Percentiles rank a stretch among this genome's conserved stretches.
These are phyloP conservation scores for Edolisoma coerulescens DNA, from an alignment of 2,113 vertebrate species.

Conservation along the genomic window DNA sequence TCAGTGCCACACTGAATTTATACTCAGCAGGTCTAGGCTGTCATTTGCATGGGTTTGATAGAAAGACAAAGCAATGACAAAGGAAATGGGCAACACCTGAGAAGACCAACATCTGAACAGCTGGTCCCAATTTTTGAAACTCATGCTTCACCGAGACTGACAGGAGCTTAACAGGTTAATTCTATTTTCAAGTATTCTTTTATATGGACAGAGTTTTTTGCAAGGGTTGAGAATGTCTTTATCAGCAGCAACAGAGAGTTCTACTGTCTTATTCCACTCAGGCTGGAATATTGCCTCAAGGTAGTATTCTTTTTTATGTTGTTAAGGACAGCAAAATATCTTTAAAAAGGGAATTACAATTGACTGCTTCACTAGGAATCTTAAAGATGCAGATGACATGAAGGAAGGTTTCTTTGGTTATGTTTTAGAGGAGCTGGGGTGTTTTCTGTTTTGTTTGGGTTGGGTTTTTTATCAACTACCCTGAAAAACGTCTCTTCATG, in stretches of 20 bases:
- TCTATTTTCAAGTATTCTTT: not conserved
- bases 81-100: not conserved
- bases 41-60: not conserved
- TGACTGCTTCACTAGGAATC: not conserved
- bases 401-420: not conserved
- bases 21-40: not conserved
- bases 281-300: constrained; percentile 5
- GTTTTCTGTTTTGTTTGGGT: not conserved
- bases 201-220: not conserved
- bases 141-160: not conserved
- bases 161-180: not conserved
- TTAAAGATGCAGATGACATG: not conserved
- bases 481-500: not conserved
- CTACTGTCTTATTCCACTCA: not conserved
- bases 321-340: not conserved
- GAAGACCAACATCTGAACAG: not conserved
- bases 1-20: not conserved
- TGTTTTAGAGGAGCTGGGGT: rapidly evolving
- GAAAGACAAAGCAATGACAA: not conserved
- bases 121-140: not conserved
- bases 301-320: not conserved
- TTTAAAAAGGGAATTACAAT: not conserved
- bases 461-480: not conserved
- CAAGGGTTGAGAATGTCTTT: not conserved
- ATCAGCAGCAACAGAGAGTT: not conserved